Evolutionary conservation across 37 sponge, comb jelly and placozoan species (phyloP), one percentile per base, ranked within the genome.

Genomic region (Beroe ovata): DNA sequence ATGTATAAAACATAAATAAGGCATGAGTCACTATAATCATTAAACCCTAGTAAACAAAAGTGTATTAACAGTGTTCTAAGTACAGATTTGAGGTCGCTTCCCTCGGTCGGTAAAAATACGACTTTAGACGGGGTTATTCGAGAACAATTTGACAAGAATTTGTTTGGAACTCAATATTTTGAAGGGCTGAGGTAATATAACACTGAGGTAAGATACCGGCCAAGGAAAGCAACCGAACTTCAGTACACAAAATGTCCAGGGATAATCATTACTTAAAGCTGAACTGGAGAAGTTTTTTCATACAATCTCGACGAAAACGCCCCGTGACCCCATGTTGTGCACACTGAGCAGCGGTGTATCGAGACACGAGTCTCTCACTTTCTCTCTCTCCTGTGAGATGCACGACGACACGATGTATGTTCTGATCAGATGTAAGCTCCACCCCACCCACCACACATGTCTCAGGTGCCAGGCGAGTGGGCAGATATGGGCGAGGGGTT

Each of bases 381-480:
- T n/a, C n/a, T n/a, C n/a, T n/a, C n/a, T n/a, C n/a, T n/a, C n/a
- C n/a, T n/a, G n/a, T n/a, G n/a, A n/a, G n/a, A n/a, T n/a, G n/a
- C n/a, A n/a, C n/a, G n/a, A n/a, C n/a, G n/a, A n/a, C n/a, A n/a
- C n/a, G n/a, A n/a, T n/a, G n/a, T n/a, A 47, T 6, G 54, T 16
- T 47, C 54, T 47, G 54, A 47, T 47, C 54, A 47, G 54, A 11
- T 47, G 54, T 47, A 16, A 6, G 54, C 6, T 47, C n/a, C n/a
- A n/a, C n/a, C n/a, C n/a, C n/a, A n/a, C n/a, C n/a, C n/a, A n/a
- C n/a, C n/a, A n/a, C n/a, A n/a, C n/a, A 37, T 18, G 36, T 18
- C 69, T 66, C 69, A 66, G 69, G 69, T 66, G 32, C 69, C 69
- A 37, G 84, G 84, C 84, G 84, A 77, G 47, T 77, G 84, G 54